Evolutionary conservation across 2,797 vertebrate genomes (phyloP), one percentile per base, ranked within the genome.

Genomic region (Parambassis ranga): DNA sequence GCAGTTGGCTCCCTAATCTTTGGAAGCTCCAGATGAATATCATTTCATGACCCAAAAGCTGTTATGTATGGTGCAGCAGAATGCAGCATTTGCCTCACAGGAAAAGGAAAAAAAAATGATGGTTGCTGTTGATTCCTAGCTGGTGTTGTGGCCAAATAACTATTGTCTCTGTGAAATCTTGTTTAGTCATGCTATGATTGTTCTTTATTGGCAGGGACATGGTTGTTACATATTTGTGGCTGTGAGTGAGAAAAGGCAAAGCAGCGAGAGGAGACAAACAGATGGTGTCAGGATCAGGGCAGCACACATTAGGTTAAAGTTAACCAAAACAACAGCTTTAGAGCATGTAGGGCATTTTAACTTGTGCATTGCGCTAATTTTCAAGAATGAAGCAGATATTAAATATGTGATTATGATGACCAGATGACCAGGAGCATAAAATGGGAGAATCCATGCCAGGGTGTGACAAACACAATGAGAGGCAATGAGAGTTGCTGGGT

Each of bases 1-100:
- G 78, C 75, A 89, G 82, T 87, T 89, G 82, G 71, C 85, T 86
- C 86, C 77, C 80, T 90, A 89, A 92, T 90, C 84, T 88, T 76
- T 70, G 19, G 62, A 82, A 81, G 77, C 71, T 79, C 55, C 71
- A 44, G 82, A 89, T 90, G 71, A 81, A 82, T 78, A 91, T 87
- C 84, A 84, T 59, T 61, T 51, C 37, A 47, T 46, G 65, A 81
- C 60, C 59, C 27, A 61, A 57, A 77, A 65, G 51, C 74, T 76
- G 65, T 65, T 60, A 69, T 59, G 69, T 71, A 63, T 65, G 49
- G 24, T 31, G 35, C 14, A 14, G 66, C 60, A 42, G 43, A 52
- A 47, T 44, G 37, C 63, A 31, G 36, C 20, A 13, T 69, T 81
- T 58, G 14, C 47, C 42, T 50, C 20, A 53, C 28, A 59, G 43